Evolutionary conservation across 2,113 vertebrate species (phyloP), one percentile per base, ranked within the genome.

Genomic region (Oncorhynchus clarkii): DNA sequence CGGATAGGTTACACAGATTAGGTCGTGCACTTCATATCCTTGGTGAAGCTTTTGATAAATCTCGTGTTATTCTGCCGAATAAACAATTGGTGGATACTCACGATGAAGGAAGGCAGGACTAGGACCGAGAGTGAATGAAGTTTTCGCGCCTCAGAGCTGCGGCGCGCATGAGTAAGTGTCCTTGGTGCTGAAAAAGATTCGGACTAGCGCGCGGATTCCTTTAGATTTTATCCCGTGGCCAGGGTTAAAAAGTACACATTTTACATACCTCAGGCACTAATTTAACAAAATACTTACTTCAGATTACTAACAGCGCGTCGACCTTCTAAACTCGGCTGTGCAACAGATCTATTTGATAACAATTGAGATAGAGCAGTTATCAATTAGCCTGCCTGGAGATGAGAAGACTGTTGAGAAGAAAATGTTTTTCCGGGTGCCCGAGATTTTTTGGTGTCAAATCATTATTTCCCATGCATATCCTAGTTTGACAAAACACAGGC

Each of bases 111-210:
- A 59, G 45, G n/a, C 2, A 22, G 18, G 18, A 62, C 6, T 2
- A 64, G 24, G 39, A 20, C n/a, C 1, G 39, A 66, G 18, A 8
- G 83, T 26, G 51, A 77, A 59, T 78, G 80, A 90, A 91, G 87
- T 92, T 92, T 79, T 59, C 29, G 73, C 34, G 69, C 76, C 75
- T 79, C 66, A 74, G 74, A 79, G 80, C 71, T 51, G 76, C 78
- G 77, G 76, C 24, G 81, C 84, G 79, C 69, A 69, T 67, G 27
- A 27, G 88, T 79, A 92, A 83, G 90, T 93, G 90, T 91, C 92
- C 89, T 80, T 48, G 91, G 92, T 93, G 51, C 92, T 93, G 90
- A 85, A 78, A 84, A 78, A 54, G 71, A 27, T 64, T 76, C 22
- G 45, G n/a, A 48, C 70, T 29, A 39, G 69, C 67, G 49, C 73